Conservation (phyloP, 2,113 vertebrate genomes). For the Thunnus maccoyii region DNA sequence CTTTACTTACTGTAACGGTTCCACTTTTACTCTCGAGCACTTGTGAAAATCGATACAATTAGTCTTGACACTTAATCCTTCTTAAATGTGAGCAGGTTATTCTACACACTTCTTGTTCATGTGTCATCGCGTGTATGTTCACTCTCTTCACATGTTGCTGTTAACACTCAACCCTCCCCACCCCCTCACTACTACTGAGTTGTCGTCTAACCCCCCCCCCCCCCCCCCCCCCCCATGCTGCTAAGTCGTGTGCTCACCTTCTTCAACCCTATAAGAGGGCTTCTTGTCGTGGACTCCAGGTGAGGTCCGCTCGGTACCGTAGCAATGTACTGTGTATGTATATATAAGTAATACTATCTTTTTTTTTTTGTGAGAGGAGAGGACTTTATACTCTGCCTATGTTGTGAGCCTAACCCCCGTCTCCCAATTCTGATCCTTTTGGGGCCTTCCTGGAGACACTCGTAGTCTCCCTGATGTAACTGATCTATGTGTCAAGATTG, state of each 20-base stretch:
- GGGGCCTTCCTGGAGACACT: slow-evolving; percentile 40
- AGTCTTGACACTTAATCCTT: slow-evolving; percentile 33
- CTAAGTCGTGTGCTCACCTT: slow-evolving; percentile 46
- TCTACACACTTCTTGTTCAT: slow-evolving; percentile 41
- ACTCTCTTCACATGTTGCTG: slow-evolving; percentile 22
- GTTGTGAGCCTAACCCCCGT: slow-evolving; percentile 40
- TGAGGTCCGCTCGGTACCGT: slow-evolving; percentile 40
- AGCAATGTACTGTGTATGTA: slow-evolving; percentile 41
- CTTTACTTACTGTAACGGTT: neutral
- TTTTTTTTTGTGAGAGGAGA: slow-evolving; percentile 41
- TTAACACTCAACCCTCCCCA: neutral
- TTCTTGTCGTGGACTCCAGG: slow-evolving; percentile 45
- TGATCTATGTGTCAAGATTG: slow-evolving; percentile 37
- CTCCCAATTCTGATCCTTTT: slow-evolving; percentile 46
- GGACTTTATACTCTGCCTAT: slow-evolving; percentile 47
- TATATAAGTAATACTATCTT: slow-evolving; percentile 39
- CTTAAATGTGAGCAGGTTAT: slow-evolving; percentile 38
- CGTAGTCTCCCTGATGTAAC: slow-evolving; percentile 33
- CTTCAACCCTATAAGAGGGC: slow-evolving; percentile 43
- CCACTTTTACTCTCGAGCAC: slow-evolving; percentile 41
- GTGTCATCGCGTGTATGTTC: slow-evolving; percentile 37
- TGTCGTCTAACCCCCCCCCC: slow-evolving; percentile 16
- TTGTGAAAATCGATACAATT: slow-evolving; percentile 39
- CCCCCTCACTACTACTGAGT: slow-evolving; percentile 18
- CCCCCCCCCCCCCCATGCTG: neutral